Evolutionary conservation across 2,113 vertebrate species (phyloP), one percentile per base, ranked within the genome.

Genomic region (Clarias magur): DNA sequence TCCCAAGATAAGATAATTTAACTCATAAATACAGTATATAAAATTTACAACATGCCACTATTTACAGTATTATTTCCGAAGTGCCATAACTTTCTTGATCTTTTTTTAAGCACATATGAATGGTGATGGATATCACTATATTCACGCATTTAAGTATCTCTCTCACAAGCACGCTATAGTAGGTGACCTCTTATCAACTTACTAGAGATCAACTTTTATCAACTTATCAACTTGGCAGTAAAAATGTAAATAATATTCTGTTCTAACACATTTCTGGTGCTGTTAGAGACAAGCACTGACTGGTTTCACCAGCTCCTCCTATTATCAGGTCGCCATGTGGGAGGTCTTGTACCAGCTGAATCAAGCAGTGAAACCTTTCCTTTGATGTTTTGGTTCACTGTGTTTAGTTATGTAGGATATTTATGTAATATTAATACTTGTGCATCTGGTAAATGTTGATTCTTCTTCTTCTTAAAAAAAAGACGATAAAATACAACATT

Each of bases 291-390:
- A 27, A 56, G 53, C 53, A 56, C 75, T 3, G 30, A 85, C 38
- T 85, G 76, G 38, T 63, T n/a, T 78, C 38, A 62, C 48, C 38
- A 73, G 78, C 62, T 73, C 27, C 76, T 85, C 76, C 65, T 73
- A 53, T 72, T 27, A 68, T 12, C 19, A 17, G 63, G 42, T 62
- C 10, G 9, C 21, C 23, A 0, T 48, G 54, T 62, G 56, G 72
- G 72, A 85, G 34, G 17, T 62, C 59, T 16, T 10, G 3, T 42
- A 54, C 16, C 0, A 38, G n/a, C 27, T 73, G 34, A 42, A 85
- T 11, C 54, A 48, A 25, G 30, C 56, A 75, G 54, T 21, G 13
- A 57, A 63, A 53, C 7, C 8, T 53, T 75, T 85, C 30, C 27
- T 48, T 48, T 48, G 56, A 4, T 68, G 42, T 56, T 27, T 56